Base-by-base conservation (phyloP, 2,113 vertebrate species). In the Ailuropoda melanoleuca region DNA sequence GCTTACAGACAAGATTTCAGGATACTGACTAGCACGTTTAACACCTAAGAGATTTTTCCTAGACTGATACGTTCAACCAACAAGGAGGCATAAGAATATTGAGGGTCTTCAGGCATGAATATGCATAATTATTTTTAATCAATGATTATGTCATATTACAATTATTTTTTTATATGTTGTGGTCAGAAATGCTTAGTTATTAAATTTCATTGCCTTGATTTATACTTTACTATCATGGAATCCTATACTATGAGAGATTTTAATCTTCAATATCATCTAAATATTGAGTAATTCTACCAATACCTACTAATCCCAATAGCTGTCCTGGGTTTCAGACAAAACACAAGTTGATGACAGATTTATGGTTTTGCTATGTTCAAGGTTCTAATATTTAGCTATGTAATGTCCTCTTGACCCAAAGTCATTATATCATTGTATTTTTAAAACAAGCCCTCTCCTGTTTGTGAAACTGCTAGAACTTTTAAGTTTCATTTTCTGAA, bases 141-240 rank as follows among this genome's bases (percentile, higher is more conserved):
- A 75, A 6, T 92, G 46, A 11, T 82, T 96, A 83, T 10, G 11
- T 93, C 46, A 39, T 83, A 92, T 34, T 89, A 78, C 3, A 96
- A 70, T 81, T 93, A 87, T 84, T 87, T 94, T 37, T 91, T 97
- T 64, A 90, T 74, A 86, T 96, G 18, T 17, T 46, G 95, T 56
- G 26, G 6, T 75, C 39, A 97, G 74, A 96, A 95, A 97, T 96
- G 31, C 64, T 60, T 97, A 95, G 4, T 89, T 93, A 90, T 34
- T 95, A 81, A 88, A 77, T 91, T 72, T 70, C 77, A 89, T 88
- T 70, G 66, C 31, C 50, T 96, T 50, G 70, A 88, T 72, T 86
- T 96, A 90, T 46, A 95, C 53, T 60, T 95, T 70, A 96, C 39
- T 78, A 86, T 56, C 15, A 88, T 53, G 24, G 82, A 97, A 95